These are phyloP conservation scores for Jacana jacana DNA, from an alignment of 2,113 vertebrate genomes.

Conservation along the genomic window DNA sequence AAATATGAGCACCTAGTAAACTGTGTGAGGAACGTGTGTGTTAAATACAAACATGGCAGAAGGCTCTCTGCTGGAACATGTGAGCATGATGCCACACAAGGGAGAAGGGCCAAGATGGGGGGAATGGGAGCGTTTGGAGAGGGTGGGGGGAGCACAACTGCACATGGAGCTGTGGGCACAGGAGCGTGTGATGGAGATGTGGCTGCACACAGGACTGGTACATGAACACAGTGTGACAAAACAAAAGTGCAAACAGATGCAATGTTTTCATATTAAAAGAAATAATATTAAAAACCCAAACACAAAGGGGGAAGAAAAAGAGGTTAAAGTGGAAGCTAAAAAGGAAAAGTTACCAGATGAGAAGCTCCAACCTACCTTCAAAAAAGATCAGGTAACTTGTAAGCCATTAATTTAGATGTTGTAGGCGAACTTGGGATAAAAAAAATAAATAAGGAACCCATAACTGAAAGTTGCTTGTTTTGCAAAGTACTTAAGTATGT, in stretches of 20 bases:
- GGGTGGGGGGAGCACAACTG: not conserved
- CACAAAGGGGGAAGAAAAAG: slow-evolving; percentile 80
- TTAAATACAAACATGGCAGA: not conserved
- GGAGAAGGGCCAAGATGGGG: not conserved
- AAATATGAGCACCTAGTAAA: not conserved
- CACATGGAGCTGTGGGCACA: not conserved
- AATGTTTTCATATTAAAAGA: slow-evolving; percentile 36
- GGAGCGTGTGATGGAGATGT: not conserved
- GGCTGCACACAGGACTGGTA: not conserved
- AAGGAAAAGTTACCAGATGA: slow-evolving; percentile 73
- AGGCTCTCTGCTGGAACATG: not conserved
- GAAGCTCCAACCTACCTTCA: slow-evolving; percentile 63
- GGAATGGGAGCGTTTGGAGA: not conserved
- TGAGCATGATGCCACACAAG: not conserved
- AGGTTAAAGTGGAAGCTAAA: slow-evolving; percentile 71
- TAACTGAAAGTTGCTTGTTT: not conserved
- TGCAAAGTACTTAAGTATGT: not conserved
- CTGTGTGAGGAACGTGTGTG: not conserved
- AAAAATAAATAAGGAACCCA: not conserved
- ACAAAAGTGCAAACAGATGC: not conserved
- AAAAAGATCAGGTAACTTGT: slow-evolving; percentile 78
- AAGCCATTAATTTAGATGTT: not conserved
- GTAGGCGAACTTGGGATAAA: not conserved
- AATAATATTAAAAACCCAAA: slow-evolving; percentile 7
- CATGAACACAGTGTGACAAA: slow-evolving; percentile 8